Evolutionary conservation across 2,888 invertebrate species (phyloP).

Genomic region (Drosophila robusta): DNA sequence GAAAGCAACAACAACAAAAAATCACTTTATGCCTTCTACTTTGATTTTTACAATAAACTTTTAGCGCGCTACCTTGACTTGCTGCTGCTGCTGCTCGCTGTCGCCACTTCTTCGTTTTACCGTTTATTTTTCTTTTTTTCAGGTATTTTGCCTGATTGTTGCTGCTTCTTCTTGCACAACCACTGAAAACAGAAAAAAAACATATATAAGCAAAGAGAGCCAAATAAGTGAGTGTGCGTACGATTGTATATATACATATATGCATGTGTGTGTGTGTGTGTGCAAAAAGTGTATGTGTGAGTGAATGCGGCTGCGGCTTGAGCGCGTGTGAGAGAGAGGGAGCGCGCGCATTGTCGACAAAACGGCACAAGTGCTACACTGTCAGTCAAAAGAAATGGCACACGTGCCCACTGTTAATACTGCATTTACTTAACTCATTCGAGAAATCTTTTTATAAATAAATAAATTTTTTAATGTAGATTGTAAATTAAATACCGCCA

Average conservation of each 20-base stretch:
- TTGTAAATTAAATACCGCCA: background rate
- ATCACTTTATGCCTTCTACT: slow-evolving; percentile 69
- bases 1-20: slow-evolving; percentile 51
- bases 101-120: slow-evolving; percentile 83
- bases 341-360: slow-evolving; percentile 79
- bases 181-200: slow-evolving; percentile 81
- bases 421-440: slow-evolving; percentile 5
- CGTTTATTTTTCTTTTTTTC: slow-evolving; percentile 80
- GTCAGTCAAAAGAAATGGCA: slow-evolving; percentile 47
- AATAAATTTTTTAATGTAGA: background rate
- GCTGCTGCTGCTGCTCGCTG: slow-evolving; percentile 65
- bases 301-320: slow-evolving; percentile 61
- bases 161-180: slow-evolving; percentile 82
- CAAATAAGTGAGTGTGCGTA: slow-evolving; percentile 63
- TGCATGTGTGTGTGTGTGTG: slow-evolving; percentile 24
- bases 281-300: slow-evolving; percentile 56
- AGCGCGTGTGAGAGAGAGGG: slow-evolving; percentile 65
- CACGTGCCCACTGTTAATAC: slow-evolving; percentile 35
- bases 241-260: slow-evolving; percentile 7
- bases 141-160: slow-evolving; percentile 82
- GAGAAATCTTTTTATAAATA: background rate
- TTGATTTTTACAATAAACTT: slow-evolving; percentile 79
- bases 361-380: slow-evolving; percentile 77
- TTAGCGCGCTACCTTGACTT: slow-evolving; percentile 73
- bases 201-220: slow-evolving; percentile 71